Base-by-base conservation (phyloP, 2,113 vertebrate genomes). In the Zootoca vivipara region DNA sequence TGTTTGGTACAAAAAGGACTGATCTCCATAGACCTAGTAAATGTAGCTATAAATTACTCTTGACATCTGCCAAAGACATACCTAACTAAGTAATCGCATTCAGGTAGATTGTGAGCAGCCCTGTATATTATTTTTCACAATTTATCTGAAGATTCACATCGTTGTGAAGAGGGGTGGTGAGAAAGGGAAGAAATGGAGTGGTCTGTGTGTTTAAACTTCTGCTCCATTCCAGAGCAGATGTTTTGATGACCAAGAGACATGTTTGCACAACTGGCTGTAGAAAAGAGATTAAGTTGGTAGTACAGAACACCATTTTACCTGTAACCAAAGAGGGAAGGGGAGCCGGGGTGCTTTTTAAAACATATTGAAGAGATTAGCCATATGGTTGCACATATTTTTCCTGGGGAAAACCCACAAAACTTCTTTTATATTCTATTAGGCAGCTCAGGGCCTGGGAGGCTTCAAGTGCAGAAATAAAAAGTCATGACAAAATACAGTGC, bases 231-330 rank as follows among this genome's bases (percentile, higher is more conserved):
- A 95, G 92, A 0, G 7, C 85, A 95, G 92, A 0, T 5, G 81
- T 85, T 93, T 94, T 89, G 4, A 85, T 94, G 93, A 91, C 86
- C 88, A 83, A 93, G 89, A 89, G 81, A 22, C n/a, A 65, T 93
- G 90, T 94, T 95, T 96, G 91, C 33, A 94, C 92, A 94, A 95
- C 91, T 95, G 87, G 74, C 78, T 95, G 85, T 82, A 94, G 92
- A 80, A 87, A 83, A 93, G 78, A 94, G 82, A 92, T 96, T 93
- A 95, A 78, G 69, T 90, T 94, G 64, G 42, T 89, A 88, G 87
- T 82, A 94, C 94, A 95, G 92, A 91, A 95, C 64, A 92, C 72
- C 52, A 91, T 87, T 96, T 93, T 93, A 69, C 85, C n/a, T 72
- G 16, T 80, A n/a, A 20, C n/a, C n/a, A 87, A 56, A 80, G 46